Conservation (phyloP, 2,888 invertebrate species). For the Drosophila subsilvestris region DNA sequence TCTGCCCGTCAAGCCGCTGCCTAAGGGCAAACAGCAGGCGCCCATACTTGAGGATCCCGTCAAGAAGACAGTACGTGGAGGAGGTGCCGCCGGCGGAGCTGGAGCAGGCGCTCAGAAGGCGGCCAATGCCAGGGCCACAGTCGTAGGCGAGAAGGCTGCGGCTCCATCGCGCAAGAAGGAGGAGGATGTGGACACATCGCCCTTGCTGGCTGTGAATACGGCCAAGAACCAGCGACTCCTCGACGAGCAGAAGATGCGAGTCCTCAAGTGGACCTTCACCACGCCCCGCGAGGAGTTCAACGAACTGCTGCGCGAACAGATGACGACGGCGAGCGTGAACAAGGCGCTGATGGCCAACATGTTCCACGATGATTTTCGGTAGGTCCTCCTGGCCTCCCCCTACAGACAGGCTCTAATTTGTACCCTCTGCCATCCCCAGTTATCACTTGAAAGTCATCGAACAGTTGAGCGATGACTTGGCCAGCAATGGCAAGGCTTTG, state of each 20-base stretch:
- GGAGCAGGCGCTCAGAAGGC: slow-evolving; percentile 50
- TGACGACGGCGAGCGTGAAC: slow-evolving; percentile 94
- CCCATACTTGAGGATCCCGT: slow-evolving; percentile 85
- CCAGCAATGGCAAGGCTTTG: slow-evolving; percentile 91
- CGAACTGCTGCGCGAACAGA: slow-evolving; percentile 94
- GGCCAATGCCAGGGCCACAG: slow-evolving; percentile 46
- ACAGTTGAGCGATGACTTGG: slow-evolving; percentile 92
- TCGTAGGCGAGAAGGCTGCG: slow-evolving; percentile 52
- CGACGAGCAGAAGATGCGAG: slow-evolving; percentile 97
- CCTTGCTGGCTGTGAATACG: slow-evolving; percentile 91
- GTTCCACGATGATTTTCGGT: slow-evolving; percentile 97
- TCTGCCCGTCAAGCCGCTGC: slow-evolving; percentile 92
- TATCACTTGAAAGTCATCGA: slow-evolving; percentile 98
- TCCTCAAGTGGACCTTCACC: slow-evolving; percentile 97
- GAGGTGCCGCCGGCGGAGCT: slow-evolving; percentile 60
- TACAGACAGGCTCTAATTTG: neutral
- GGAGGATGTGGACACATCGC: slow-evolving; percentile 92
- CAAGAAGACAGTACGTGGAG: slow-evolving; percentile 76
- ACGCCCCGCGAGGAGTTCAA: slow-evolving; percentile 97
- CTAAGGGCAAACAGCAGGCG: slow-evolving; percentile 87
- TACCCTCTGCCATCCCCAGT: slow-evolving; percentile 85
- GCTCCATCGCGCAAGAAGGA: slow-evolving; percentile 89
- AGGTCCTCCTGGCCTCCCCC: slow-evolving; percentile 38
- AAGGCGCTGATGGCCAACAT: slow-evolving; percentile 94
- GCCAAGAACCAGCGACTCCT: slow-evolving; percentile 96